Percentiles rank a stretch among this genome's conserved stretches.
phyloP scores from a whole-genome alignment of 2,888 invertebrate genomes.

The Escarpia spicata region DNA sequence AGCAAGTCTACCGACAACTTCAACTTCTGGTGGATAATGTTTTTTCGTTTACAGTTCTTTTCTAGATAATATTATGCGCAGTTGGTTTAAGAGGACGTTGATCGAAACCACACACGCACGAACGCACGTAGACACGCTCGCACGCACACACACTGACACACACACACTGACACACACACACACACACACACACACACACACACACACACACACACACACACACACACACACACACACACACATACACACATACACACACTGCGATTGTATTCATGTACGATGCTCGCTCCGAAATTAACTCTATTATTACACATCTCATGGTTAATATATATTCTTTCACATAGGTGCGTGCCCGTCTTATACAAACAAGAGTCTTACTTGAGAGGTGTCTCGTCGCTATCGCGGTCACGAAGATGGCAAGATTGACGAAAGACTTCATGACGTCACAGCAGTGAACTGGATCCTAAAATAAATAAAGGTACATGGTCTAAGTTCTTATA shows the following conservation, averaged over 20 bases:
- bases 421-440: neutral
- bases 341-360: neutral
- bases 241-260: neutral
- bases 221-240: neutral
- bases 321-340: too few relatives aligned
- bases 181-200: neutral
- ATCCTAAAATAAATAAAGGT: neutral
- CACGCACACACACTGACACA: too few relatives aligned
- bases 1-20: neutral
- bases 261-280: too few relatives aligned
- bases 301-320: neutral
- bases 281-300: neutral
- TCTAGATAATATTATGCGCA: too few relatives aligned
- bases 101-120: neutral
- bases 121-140: too few relatives aligned
- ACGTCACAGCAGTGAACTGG: neutral
- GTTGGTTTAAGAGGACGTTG: too few relatives aligned
- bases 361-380: neutral
- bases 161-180: neutral
- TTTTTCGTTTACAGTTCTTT: neutral
- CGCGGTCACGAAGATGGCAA: neutral
- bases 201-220: neutral
- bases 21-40: neutral
- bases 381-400: neutral
- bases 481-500: too few relatives aligned